Percentiles rank a stretch among this genome's conserved stretches.
Evolutionary conservation across 2,797 vertebrate genomes (phyloP).

Genomic region (Cynodonichthys magdalenae): DNA sequence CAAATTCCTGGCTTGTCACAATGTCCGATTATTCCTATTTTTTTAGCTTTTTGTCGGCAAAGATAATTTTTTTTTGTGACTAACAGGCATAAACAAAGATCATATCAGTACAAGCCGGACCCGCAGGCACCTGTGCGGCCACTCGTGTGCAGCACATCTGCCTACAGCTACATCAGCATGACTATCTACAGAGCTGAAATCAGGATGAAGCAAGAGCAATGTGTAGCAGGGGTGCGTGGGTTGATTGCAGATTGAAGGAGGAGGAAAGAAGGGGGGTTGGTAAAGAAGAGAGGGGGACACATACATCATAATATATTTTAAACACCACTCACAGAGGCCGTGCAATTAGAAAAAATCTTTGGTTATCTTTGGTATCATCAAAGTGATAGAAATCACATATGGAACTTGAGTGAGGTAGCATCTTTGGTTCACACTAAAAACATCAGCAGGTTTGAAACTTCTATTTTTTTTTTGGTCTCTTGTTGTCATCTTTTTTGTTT

Average conservation of each 20-base stretch:
- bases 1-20: slow-evolving; percentile 13
- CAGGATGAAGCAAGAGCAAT: slow-evolving; percentile 71
- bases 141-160: slow-evolving; percentile 66
- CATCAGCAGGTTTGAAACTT: slow-evolving; percentile 93
- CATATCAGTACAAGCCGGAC: slow-evolving; percentile 15
- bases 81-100: slow-evolving; percentile 15
- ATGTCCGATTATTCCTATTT: not conserved
- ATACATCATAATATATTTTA: slow-evolving; percentile 83
- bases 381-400: slow-evolving; percentile 99
- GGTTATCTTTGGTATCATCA: slow-evolving; percentile 99
- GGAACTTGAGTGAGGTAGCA: slow-evolving; percentile 99
- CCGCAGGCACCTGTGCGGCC: slow-evolving; percentile 46
- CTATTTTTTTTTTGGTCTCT: slow-evolving; percentile 53
- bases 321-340: slow-evolving; percentile 89
- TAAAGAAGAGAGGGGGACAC: slow-evolving; percentile 40
- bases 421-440: slow-evolving; percentile 99
- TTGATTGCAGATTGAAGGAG: slow-evolving; percentile 56
- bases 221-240: slow-evolving; percentile 57
- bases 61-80: slow-evolving; percentile 3
- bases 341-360: slow-evolving; percentile 95
- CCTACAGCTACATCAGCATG: slow-evolving; percentile 69
- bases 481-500: slow-evolving; percentile 59
- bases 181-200: slow-evolving; percentile 72
- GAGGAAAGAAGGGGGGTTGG: not conserved
- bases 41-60: slow-evolving; percentile 3